Conservation (phyloP, 2,888 invertebrate species). For the Camptogramma bilineatum region DNA sequence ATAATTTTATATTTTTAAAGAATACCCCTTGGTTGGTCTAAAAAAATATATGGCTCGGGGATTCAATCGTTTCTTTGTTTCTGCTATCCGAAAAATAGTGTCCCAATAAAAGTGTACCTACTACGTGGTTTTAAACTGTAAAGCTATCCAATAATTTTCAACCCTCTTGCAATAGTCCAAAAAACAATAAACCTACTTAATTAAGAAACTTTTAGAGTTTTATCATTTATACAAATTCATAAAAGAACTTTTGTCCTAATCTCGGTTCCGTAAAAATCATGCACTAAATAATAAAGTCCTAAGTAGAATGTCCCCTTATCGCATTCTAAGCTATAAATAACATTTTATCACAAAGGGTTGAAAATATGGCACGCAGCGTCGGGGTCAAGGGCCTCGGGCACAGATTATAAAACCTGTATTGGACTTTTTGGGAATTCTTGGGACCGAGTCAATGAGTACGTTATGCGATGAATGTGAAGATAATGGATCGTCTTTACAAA, state of each 20-base stretch:
- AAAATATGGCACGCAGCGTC: conserved; percentile 41
- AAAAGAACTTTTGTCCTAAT: conserved; percentile 7
- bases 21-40: too few relatives aligned
- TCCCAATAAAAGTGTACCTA: too few relatives aligned
- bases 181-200: too few relatives aligned
- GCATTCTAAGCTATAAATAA: conserved; percentile 41
- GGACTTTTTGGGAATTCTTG: conserved; percentile 23
- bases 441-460: background rate
- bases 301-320: conserved; percentile 38
- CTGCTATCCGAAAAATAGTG: too few relatives aligned
- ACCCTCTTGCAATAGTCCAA: background rate
- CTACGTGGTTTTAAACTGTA: too few relatives aligned
- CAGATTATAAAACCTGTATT: conserved; percentile 36
- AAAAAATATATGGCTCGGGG: too few relatives aligned
- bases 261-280: conserved; percentile 31
- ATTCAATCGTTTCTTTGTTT: too few relatives aligned
- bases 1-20: too few relatives aligned
- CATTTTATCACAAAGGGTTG: conserved; percentile 43
- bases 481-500: too few relatives aligned
- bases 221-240: too few relatives aligned
- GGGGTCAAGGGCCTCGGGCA: conserved; percentile 39
- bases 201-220: too few relatives aligned
- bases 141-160: background rate
- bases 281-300: conserved; percentile 37
- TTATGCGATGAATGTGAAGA: background rate